Conservation (phyloP, 2,888 invertebrate genomes). For the Scelioninae gen. 1 region DNA sequence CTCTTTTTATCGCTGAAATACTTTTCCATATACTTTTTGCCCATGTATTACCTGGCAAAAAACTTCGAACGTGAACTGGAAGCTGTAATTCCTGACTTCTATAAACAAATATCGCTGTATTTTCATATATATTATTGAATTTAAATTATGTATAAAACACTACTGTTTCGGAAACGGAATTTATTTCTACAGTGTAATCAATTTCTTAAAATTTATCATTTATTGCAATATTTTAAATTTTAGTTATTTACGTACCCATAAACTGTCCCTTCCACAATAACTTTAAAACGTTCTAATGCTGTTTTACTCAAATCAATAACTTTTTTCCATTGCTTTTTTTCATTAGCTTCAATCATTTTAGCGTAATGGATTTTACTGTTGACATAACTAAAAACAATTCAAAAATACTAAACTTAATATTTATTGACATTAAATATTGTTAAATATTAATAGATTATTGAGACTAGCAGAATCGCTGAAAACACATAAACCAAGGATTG, state of each 20-base stretch:
- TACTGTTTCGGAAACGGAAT: too few species aligned
- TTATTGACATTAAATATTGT: neutral
- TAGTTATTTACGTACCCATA: neutral
- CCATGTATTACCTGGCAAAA: constrained; percentile 77
- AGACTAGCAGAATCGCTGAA: too few species aligned
- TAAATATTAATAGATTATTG: too few species aligned
- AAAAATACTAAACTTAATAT: neutral
- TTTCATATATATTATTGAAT: neutral
- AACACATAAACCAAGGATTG: too few species aligned
- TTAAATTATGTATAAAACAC: neutral
- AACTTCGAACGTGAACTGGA: constrained; percentile 77
- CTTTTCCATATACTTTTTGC: constrained; percentile 79
- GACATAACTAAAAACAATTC: constrained; percentile 73
- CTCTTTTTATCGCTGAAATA: constrained; percentile 80
- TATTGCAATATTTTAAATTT: neutral
- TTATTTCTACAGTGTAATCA: too few species aligned
- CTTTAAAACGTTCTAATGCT: constrained; percentile 70
- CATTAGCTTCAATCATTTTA: constrained; percentile 66
- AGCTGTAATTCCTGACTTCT: constrained; percentile 60
- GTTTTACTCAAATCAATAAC: constrained; percentile 72
- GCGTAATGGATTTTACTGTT: constrained; percentile 71
- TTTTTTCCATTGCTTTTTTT: constrained; percentile 77
- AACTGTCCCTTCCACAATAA: constrained; percentile 14
- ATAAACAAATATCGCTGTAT: neutral
- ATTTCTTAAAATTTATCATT: too few species aligned